Percentiles rank a stretch among this genome's conserved stretches.
These are phyloP conservation scores for Caerostris darwini DNA, from an alignment of 1,140 invertebrate genomes.

Conservation along the genomic window DNA sequence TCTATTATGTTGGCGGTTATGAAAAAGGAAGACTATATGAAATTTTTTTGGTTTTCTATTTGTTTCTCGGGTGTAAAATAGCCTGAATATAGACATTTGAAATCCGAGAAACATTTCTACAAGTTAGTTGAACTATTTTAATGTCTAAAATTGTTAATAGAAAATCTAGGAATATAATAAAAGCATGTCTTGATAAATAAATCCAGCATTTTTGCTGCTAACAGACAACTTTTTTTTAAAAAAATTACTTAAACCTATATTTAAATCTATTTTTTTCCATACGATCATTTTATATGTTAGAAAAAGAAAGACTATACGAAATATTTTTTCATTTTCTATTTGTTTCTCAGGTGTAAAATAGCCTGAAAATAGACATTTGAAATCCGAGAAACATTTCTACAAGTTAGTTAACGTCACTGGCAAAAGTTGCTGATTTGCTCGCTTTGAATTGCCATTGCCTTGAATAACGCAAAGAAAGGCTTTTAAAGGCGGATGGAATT, in stretches of 20 bases:
- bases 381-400: background rate
- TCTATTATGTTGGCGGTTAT: no score
- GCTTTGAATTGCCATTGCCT: background rate
- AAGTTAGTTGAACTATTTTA: background rate
- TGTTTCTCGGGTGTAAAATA: background rate
- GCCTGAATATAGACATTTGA: background rate
- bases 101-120: background rate
- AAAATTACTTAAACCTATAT: no score
- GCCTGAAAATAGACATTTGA: background rate
- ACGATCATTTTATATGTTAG: no score
- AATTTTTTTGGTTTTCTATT: background rate
- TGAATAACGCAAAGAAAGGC: background rate
- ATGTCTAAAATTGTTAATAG: no score
- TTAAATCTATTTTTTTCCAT: no score
- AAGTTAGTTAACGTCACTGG: background rate
- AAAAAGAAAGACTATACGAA: no score
- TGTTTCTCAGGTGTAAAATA: background rate
- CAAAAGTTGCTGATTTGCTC: background rate
- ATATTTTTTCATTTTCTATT: background rate
- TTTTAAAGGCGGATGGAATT: conserved; percentile 24
- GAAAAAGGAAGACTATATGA: background rate
- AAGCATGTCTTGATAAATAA: no score
- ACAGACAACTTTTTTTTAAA: no score
- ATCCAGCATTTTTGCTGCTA: no score
- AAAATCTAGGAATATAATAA: no score